These are phyloP conservation scores for Acromyrmex heyeri DNA, from an alignment of 1,140 invertebrate genomes.

Conservation along the genomic window DNA sequence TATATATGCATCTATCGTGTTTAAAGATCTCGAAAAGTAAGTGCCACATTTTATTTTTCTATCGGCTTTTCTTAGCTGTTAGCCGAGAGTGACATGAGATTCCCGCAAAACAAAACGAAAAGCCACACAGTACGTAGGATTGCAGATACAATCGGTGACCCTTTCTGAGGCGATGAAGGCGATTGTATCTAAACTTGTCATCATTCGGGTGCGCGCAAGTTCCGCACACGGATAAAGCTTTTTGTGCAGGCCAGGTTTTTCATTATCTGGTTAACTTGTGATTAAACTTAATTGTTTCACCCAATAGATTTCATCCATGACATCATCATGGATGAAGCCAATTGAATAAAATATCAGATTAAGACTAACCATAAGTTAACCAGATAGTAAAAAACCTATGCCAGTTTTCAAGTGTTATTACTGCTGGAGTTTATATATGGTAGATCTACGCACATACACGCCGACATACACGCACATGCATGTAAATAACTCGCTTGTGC, in stretches of 20 bases:
- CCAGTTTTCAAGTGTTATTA: constrained; percentile 27
- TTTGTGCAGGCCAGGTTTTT: neutral
- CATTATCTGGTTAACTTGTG: no score
- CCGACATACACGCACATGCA: neutral
- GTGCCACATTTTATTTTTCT: constrained; percentile 6
- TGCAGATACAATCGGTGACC: constrained; percentile 8
- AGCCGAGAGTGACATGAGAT: constrained; percentile 29
- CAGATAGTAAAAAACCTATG: no score
- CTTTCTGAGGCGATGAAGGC: constrained; percentile 23
- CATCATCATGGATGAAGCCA: no score
- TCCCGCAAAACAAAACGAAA: neutral
- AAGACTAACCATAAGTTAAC: no score
- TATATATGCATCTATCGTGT: neutral
- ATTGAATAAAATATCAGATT: no score
- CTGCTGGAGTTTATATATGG: neutral
- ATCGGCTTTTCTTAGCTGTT: neutral
- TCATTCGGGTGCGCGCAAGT: neutral
- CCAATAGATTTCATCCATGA: no score
- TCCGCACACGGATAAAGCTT: neutral
- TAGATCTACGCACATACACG: neutral
- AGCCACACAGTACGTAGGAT: neutral
- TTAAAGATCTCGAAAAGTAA: constrained; percentile 26
- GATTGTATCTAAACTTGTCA: neutral
- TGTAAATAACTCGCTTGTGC: constrained; percentile 65
- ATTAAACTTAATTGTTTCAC: no score